Evolutionary conservation across 2,888 invertebrate species (phyloP).

Genomic region (Catocala fraxini): DNA sequence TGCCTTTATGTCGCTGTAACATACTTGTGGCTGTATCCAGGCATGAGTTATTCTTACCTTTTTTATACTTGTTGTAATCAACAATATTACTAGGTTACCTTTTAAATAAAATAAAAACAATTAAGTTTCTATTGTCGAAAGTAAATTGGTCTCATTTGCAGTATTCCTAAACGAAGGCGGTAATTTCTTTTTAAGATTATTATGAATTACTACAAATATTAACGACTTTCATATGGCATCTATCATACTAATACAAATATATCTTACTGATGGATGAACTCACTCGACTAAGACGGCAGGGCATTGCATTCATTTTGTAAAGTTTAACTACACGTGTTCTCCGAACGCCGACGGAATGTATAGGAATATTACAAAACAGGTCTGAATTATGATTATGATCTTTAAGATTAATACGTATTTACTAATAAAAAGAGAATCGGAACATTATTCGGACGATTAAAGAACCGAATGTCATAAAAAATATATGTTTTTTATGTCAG

Average conservation of each 20-base stretch:
- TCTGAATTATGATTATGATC: constrained; percentile 32
- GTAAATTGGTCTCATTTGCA: too few species aligned
- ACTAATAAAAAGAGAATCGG: constrained; percentile 13
- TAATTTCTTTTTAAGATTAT: too few species aligned
- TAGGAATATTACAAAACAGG: constrained; percentile 31
- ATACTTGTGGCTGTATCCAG: too few species aligned
- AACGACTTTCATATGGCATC: too few species aligned
- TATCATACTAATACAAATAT: not conserved
- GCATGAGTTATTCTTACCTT: too few species aligned
- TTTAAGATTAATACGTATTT: constrained; percentile 23
- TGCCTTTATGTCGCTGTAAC: too few species aligned
- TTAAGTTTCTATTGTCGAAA: too few species aligned
- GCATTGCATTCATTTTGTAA: not conserved
- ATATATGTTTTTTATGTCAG: constrained; percentile 6
- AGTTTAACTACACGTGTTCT: not conserved
- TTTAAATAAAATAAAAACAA: too few species aligned
- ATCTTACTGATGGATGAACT: not conserved
- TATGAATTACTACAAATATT: too few species aligned
- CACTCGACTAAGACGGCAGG: not conserved
- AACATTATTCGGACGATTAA: constrained; percentile 18
- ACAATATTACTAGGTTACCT: too few species aligned
- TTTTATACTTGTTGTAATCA: too few species aligned
- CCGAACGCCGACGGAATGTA: constrained; percentile 13
- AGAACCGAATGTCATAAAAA: constrained; percentile 17
- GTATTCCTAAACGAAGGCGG: too few species aligned